Evolutionary conservation across 2,888 invertebrate genomes (phyloP), one percentile per base, ranked within the genome.

Genomic region (Cryptophagus acutangulus): DNA sequence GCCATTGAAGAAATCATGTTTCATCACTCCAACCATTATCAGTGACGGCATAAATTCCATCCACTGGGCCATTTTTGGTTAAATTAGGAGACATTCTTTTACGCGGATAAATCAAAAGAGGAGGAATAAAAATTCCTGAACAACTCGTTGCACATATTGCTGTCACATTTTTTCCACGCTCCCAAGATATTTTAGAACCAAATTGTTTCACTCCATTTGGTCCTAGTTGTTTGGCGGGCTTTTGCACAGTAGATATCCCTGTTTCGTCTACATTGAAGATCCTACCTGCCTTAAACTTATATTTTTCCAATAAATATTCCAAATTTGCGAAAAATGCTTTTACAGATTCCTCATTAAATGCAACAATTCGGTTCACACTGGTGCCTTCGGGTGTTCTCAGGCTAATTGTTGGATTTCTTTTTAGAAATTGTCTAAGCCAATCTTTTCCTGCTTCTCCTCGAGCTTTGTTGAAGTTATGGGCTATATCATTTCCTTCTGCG

Each of bases 391-490:
- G 45, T 30, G 38, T 41, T 36, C 45, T 26, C 12, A 45, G 29
- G 38, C 40, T 42, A 10, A 47, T 20, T 12, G 30, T 33, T 35
- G 33, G 18, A 26, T 45, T 34, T 20, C 42, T 40, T 5, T 48
- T 42, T 30, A 45, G 29, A 33, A 48, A 45, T 14, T 17, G 16
- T 13, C 16, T 40, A 31, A 43, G 18, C 43, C 48, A 48, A 17
- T 48, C 39, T 41, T 48, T 46, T 43, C 46, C 40, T 20, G 46
- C 43, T 28, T 39, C 33, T 34, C 41, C 34, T 13, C 26, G 31
- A 17, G 40, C 40, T 40, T 43, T 20, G 18, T 36, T 35, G 30
- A 48, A 43, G 30, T 38, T 33, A 38, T 48, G 41, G 29, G 36
- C 35, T 25, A 46, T 15, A 15, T 38, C 33, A 26, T 48, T 42